A percentile compares a stretch with the other conserved stretches of the same genome.
Conservation (phyloP, 2,888 invertebrate species). For the Conchocele bisecta region DNA sequence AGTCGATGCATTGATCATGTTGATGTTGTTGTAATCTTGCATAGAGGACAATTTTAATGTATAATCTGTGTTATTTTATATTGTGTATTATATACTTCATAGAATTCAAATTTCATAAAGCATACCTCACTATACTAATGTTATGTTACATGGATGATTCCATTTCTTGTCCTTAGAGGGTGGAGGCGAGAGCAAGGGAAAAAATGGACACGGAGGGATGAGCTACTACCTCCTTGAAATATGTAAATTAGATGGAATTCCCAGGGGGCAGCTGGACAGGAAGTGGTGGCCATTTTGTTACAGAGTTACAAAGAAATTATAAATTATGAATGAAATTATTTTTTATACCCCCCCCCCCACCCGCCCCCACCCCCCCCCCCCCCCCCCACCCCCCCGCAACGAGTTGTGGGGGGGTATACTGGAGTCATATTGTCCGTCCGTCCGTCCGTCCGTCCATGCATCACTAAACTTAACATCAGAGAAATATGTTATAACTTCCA, state of each 20-base stretch:
- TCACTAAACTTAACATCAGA: too few species aligned
- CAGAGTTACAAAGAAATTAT: not conserved
- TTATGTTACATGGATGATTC: not conserved
- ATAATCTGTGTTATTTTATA: not conserved
- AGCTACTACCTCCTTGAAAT: conserved; percentile 58
- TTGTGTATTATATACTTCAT: not conserved
- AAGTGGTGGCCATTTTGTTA: not conserved
- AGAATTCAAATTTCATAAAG: not conserved
- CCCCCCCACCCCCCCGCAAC: too few species aligned
- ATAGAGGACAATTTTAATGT: too few species aligned
- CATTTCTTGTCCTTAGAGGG: conserved; percentile 24
- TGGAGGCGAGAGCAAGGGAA: conserved; percentile 34
- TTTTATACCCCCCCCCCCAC: too few species aligned
- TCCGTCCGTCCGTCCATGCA: too few species aligned
- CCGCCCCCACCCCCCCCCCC: too few species aligned
- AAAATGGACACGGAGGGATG: conserved; percentile 48
- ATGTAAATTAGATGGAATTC: conserved; percentile 47
- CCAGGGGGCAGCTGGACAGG: conserved; percentile 12
- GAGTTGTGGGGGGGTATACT: too few species aligned
- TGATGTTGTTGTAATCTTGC: too few species aligned
- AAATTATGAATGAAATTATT: too few species aligned
- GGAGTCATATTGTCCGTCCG: too few species aligned
- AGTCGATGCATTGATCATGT: too few species aligned
- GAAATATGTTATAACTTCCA: too few species aligned
- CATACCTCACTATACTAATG: not conserved